Evolutionary conservation across 92 coral and sea anemone species (phyloP), one percentile per base, ranked within the genome.

Genomic region (Montipora capitata): DNA sequence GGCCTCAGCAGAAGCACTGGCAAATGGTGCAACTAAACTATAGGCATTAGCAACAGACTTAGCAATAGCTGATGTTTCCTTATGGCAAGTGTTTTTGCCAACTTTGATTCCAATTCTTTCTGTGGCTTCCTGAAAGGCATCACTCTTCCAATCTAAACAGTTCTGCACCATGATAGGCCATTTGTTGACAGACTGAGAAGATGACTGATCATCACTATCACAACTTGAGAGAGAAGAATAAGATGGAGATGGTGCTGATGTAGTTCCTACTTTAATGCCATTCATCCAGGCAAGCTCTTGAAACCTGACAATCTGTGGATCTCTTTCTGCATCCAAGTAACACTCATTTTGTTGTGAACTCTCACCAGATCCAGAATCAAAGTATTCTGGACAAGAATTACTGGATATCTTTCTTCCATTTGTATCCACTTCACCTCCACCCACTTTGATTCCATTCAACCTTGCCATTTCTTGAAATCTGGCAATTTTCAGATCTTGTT

Each of bases 41-140:
- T 56, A 48, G 52, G 6, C 10, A 11, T 39, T 57, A 9, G 9
- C 52, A 2, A 40, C 2, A 20, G 16, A 15, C 4, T 49, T 52
- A 7, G 11, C 20, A 13, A 27, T 12, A 10, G 11, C 41, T 13
- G 72, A 44, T 7, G 49, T 35, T 35, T 16, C 41, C 41, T 17
- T 15, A 16, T 62, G 15, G 3, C 10, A 67, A 12, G 11, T 71
- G 9, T 61, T 14, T 78, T 79, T 86, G 9, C 94, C 86, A 40
- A 94, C 78, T 87, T 80, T 94, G 68, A 94, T 94, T 12, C 98
- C 96, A 83, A 86, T 82, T 65, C 92, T 85, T 35, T 58, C 75
- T 13, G 98, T 96, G 45, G 87, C 57, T 62, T 92, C 88, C 77
- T 92, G 96, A 88, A 92, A 94, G 58, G 14, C 40, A 51, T 70